phyloP scores from a whole-genome alignment of 2,797 vertebrate species.

The Ctenopoma kingsleyae region DNA sequence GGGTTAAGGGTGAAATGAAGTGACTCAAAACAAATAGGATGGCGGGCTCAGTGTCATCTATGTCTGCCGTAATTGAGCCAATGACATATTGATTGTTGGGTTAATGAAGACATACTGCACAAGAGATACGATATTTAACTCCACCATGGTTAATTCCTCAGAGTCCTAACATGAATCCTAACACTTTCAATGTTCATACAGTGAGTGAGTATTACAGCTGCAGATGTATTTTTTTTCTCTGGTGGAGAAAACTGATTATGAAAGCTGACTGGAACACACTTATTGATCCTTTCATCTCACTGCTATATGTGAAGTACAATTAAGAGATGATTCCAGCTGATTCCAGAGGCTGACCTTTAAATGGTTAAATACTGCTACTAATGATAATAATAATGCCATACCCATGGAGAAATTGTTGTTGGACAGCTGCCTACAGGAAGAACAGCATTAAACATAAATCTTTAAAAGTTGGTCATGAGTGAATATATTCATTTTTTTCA shows the following conservation, averaged over 20 bases:
- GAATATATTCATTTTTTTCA: neutral
- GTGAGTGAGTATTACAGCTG: constrained; percentile 28
- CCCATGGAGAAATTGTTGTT: too few species aligned
- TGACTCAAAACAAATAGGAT: constrained; percentile 76
- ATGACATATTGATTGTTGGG: constrained; percentile 82
- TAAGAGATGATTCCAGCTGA: constrained; percentile 21
- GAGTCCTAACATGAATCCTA: constrained; percentile 61
- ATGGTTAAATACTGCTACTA: too few species aligned
- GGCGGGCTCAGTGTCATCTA: constrained; percentile 74
- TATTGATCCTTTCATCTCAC: constrained; percentile 11
- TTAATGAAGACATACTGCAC: constrained; percentile 83
- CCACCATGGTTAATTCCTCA: constrained; percentile 54
- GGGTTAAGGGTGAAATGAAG: constrained; percentile 68
- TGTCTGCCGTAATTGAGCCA: constrained; percentile 77
- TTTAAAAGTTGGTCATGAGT: constrained; percentile 3
- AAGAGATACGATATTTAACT: constrained; percentile 63
- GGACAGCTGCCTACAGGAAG: too few species aligned
- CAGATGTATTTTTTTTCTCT: constrained; percentile 35
- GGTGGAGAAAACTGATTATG: constrained; percentile 18
- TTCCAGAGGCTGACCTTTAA: neutral
- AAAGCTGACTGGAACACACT: constrained; percentile 17
- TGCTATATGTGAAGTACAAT: constrained; percentile 17
- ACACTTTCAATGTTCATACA: constrained; percentile 33
- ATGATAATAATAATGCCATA: too few species aligned
- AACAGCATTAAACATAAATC: too few species aligned